These are phyloP conservation scores for Clinocottus analis DNA, from an alignment of 2,113 vertebrate species.

Conservation along the genomic window DNA sequence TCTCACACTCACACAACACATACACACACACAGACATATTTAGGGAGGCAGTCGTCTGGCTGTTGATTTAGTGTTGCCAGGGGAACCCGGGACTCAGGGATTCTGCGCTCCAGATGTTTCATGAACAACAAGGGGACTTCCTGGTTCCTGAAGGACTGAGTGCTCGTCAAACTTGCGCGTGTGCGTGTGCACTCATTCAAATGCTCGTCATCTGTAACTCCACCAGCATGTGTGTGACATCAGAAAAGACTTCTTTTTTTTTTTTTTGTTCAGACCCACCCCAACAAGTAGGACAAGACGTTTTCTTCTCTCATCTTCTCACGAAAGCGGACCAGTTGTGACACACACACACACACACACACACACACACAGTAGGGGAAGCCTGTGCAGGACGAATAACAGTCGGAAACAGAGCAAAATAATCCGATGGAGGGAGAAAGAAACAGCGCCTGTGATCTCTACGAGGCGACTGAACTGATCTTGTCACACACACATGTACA, in stretches of 20 bases:
- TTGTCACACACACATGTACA: conserved; percentile 1
- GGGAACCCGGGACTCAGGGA: conserved; percentile 65
- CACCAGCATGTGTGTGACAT: conserved; percentile 54
- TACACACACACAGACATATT: conserved; percentile 13
- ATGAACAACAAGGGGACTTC: conserved; percentile 71
- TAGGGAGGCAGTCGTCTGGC: conserved; percentile 49
- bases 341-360: not conserved
- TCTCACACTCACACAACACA: not conserved
- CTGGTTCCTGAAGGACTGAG: conserved; percentile 66
- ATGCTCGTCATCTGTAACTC: conserved; percentile 53
- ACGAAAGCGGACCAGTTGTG: conserved; percentile 3
- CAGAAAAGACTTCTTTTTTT: conserved; percentile 33
- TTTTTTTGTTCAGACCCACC: conserved; percentile 24
- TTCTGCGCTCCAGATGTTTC: conserved; percentile 79
- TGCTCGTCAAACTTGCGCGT: conserved; percentile 21
- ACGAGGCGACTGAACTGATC: conserved; percentile 23
- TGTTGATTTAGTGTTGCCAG: conserved; percentile 78
- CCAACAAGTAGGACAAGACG: conserved; percentile 28
- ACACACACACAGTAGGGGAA: not conserved
- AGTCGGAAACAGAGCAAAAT: not conserved
- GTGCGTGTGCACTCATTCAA: not conserved
- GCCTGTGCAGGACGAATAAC: not conserved
- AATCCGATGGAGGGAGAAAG: not conserved
- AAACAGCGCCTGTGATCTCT: not conserved
- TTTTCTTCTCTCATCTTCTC: conserved; percentile 44